Evolutionary conservation across 2,888 invertebrate species (phyloP).

Genomic region (Xanthorhoe spadicearia): DNA sequence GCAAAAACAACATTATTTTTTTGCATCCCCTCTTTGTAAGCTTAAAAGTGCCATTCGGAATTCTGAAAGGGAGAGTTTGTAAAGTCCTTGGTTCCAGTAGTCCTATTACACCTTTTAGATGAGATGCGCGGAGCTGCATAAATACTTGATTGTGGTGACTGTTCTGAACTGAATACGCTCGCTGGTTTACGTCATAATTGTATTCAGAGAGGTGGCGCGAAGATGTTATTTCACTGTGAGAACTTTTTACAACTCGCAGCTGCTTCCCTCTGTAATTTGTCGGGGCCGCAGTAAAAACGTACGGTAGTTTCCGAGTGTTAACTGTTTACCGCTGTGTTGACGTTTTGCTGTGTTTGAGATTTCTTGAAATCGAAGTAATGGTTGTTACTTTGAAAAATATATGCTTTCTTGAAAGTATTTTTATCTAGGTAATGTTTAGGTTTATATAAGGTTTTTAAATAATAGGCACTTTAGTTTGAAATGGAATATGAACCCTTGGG

Average conservation of each 20-base stretch:
- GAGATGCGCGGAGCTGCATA: neutral
- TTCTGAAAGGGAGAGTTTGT: too few relatives aligned
- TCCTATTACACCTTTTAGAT: constrained; percentile 1
- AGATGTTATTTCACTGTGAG: constrained; percentile 67
- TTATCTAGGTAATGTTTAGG: too few relatives aligned
- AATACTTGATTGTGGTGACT: constrained; percentile 11
- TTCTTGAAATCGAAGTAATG: constrained; percentile 15
- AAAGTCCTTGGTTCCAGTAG: neutral
- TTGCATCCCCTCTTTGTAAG: neutral
- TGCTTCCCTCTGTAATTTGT: constrained; percentile 65
- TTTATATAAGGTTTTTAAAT: too few relatives aligned
- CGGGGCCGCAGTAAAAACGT: constrained; percentile 60
- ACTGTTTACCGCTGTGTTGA: constrained; percentile 55
- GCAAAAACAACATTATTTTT: too few relatives aligned
- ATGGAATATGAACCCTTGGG: too few relatives aligned
- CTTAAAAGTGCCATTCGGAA: neutral
- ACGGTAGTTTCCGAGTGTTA: constrained; percentile 59
- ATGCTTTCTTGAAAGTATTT: too few relatives aligned
- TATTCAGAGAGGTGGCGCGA: constrained; percentile 55
- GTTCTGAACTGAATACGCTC: constrained; percentile 17
- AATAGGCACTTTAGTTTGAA: too few relatives aligned
- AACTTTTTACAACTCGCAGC: constrained; percentile 72
- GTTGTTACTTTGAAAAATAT: neutral
- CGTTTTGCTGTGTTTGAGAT: constrained; percentile 46
- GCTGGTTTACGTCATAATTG: constrained; percentile 51